Conservation (phyloP, 1,140 invertebrate species). For the Bombus waltoni region DNA sequence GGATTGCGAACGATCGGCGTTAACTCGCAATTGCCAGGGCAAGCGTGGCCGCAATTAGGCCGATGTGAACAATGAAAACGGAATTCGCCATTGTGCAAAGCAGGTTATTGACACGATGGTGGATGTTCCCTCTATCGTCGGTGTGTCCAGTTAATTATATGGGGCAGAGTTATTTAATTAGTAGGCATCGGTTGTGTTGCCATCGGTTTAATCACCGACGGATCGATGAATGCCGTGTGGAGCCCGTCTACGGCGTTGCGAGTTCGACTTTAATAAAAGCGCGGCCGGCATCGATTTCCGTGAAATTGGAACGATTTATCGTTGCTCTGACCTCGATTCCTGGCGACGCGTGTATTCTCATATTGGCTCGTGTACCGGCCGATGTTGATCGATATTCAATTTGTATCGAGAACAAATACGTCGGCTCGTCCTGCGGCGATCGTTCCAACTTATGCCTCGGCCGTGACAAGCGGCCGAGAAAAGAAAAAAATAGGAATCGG, state of each 20-base stretch:
- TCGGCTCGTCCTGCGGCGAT: not conserved
- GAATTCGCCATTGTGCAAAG: conserved; percentile 55
- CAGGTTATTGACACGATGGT: conserved; percentile 16
- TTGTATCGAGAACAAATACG: conserved; percentile 20
- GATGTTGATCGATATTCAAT: conserved; percentile 52
- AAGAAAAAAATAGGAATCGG: not conserved
- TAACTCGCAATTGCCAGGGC: conserved; percentile 21
- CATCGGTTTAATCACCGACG: conserved; percentile 36
- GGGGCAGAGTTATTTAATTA: conserved; percentile 59
- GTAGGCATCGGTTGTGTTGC: conserved; percentile 5
- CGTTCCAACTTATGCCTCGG: not conserved
- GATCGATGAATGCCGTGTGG: conserved; percentile 30
- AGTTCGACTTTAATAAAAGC: conserved; percentile 65
- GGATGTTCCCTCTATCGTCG: conserved; percentile 16
- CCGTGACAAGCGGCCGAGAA: not conserved
- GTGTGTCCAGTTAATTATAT: conserved; percentile 64
- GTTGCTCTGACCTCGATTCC: conserved; percentile 44
- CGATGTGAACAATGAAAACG: conserved; percentile 33
- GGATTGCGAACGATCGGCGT: not conserved
- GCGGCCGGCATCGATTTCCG: conserved; percentile 46
- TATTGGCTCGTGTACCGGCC: conserved; percentile 26
- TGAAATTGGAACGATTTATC: conserved; percentile 65
- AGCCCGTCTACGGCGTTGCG: conserved; percentile 19
- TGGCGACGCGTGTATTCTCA: conserved; percentile 9
- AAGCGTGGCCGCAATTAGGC: conserved; percentile 41